Evolutionary conservation across 2,113 vertebrate genomes (phyloP).

Genomic region (Petroica traversi): DNA sequence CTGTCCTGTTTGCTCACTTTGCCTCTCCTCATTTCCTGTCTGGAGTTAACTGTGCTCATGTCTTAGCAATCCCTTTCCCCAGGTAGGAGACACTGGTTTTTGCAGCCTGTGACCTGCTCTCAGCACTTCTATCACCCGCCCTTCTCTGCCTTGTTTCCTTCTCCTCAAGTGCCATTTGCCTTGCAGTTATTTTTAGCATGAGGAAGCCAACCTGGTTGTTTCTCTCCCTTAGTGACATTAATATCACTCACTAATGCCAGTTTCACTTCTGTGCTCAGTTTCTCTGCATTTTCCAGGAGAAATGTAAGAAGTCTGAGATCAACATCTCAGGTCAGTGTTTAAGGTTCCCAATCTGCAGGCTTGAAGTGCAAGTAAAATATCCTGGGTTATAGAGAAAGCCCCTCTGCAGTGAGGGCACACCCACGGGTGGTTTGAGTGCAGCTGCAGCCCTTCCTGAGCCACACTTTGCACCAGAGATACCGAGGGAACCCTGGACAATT

Average conservation of each 20-base stretch:
- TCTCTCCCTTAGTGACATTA: not conserved
- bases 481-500: too few species aligned
- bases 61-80: not conserved
- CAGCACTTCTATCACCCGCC: not conserved
- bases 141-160: not conserved
- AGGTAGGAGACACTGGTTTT: not conserved
- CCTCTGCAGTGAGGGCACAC: too few species aligned
- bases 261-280: not conserved
- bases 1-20: not conserved
- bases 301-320: not conserved
- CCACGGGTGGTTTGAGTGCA: too few species aligned
- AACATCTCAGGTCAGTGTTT: fast-evolving
- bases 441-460: too few species aligned
- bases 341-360: not conserved
- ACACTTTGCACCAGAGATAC: too few species aligned
- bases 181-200: not conserved
- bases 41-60: not conserved
- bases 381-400: too few species aligned
- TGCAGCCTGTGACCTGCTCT: not conserved
- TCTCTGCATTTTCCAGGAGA: not conserved
- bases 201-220: not conserved
- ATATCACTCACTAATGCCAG: not conserved
- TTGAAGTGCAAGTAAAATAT: not conserved
- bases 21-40: not conserved
- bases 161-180: not conserved